phyloP scores from a whole-genome alignment of 2,113 vertebrate genomes.

The Hippocampus comes region DNA sequence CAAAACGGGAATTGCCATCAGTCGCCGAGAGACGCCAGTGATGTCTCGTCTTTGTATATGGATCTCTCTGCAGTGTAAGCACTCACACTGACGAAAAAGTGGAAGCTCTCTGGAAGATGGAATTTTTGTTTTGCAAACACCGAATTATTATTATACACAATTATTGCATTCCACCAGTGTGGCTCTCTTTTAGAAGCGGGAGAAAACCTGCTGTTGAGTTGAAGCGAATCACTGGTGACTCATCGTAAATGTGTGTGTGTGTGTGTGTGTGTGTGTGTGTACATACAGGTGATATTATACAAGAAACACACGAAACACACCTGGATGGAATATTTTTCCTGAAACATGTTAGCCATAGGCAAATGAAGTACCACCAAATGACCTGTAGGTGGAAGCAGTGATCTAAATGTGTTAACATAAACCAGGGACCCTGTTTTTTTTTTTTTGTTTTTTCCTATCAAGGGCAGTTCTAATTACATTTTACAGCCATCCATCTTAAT shows the following conservation, averaged over 20 bases:
- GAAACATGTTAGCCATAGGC: not conserved
- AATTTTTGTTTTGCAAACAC: not conserved
- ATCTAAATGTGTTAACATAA: conserved; percentile 1
- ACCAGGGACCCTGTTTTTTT: not conserved
- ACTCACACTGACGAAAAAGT: not conserved
- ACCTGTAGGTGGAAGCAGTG: conserved; percentile 52
- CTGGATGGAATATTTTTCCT: not conserved
- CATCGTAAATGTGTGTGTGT: conserved; percentile 17
- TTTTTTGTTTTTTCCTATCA: not conserved
- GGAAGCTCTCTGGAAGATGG: not conserved
- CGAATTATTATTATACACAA: too few relatives aligned
- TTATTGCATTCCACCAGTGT: not conserved
- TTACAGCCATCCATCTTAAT: not conserved
- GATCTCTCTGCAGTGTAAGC: not conserved
- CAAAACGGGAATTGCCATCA: too few relatives aligned
- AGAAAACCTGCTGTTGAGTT: not conserved
- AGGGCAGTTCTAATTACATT: not conserved
- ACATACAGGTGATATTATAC: not conserved
- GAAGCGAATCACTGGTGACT: conserved; percentile 25
- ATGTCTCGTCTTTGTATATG: too few relatives aligned
- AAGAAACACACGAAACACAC: too few relatives aligned
- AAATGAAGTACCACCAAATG: conserved; percentile 15
- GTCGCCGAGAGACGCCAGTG: too few relatives aligned
- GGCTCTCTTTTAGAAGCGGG: not conserved
- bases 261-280: not conserved